Percentiles rank a stretch among this genome's conserved stretches.
These are phyloP conservation scores for Micromesistius poutassou DNA, from an alignment of 2,797 vertebrate genomes.

Conservation along the genomic window DNA sequence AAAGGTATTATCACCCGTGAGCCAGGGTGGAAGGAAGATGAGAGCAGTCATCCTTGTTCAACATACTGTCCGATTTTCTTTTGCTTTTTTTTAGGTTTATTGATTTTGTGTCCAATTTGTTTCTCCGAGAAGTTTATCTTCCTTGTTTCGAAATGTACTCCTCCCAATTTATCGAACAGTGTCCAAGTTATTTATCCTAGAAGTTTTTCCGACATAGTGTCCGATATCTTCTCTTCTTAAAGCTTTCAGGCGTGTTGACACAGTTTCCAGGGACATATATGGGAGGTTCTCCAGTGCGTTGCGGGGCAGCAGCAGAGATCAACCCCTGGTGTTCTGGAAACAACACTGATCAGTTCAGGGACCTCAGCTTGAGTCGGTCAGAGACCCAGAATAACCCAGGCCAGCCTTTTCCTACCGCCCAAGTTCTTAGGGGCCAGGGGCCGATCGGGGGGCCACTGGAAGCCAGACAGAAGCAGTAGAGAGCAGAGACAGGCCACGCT, in stretches of 20 bases:
- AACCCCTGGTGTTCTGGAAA: slow-evolving; percentile 28
- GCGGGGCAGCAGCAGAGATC: slow-evolving; percentile 41
- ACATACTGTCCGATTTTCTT: neutral
- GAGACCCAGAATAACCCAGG: slow-evolving; percentile 19
- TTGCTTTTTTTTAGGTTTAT: no score
- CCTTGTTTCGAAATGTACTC: no score
- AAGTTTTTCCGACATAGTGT: no score
- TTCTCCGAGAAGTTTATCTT: no score
- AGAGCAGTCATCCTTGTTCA: neutral
- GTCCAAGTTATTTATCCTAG: no score
- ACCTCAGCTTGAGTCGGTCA: slow-evolving; percentile 29
- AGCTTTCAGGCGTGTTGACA: no score
- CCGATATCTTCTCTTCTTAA: no score
- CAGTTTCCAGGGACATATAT: neutral
- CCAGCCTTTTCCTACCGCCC: slow-evolving; percentile 16
- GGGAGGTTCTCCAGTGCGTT: neutral
- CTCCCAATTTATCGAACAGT: no score
- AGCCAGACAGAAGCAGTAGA: slow-evolving; percentile 12
- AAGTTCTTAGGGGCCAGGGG: slow-evolving; percentile 20
- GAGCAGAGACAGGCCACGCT: slow-evolving; percentile 38
- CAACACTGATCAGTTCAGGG: slow-evolving; percentile 18
- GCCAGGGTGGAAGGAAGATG: neutral
- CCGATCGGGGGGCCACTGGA: slow-evolving; percentile 14
- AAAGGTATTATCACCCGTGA: slow-evolving; percentile 12
- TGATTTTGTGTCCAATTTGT: no score